These are phyloP conservation scores for Phylloscopus trochilus DNA, from an alignment of 2,113 vertebrate species.

Conservation along the genomic window DNA sequence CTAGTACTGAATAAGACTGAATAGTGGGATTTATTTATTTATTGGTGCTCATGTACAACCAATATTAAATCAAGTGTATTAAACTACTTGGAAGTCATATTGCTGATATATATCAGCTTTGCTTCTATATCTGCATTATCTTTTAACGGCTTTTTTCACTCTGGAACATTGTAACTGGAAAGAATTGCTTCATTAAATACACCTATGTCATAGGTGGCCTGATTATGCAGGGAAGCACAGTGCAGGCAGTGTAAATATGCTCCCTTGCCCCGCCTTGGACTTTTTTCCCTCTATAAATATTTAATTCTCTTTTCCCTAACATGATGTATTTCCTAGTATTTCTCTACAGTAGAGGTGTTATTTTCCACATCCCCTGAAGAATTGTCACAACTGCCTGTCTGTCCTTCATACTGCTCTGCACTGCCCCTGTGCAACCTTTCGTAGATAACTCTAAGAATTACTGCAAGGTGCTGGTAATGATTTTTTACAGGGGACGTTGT, in stretches of 20 bases:
- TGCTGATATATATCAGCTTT: neutral
- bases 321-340: neutral
- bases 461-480: neutral
- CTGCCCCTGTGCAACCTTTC: neutral
- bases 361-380: neutral
- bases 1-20: neutral
- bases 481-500: neutral
- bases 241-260: accelerated
- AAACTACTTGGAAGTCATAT: neutral
- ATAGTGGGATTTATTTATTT: neutral
- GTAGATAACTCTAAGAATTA: neutral
- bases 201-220: neutral
- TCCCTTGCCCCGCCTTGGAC: neutral
- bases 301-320: neutral
- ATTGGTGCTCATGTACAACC: neutral
- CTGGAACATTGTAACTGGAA: neutral
- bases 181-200: neutral
- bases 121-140: neutral
- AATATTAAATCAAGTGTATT: neutral
- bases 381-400: neutral
- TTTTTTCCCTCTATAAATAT: neutral
- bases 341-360: neutral
- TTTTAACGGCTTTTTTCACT: neutral
- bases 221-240: neutral
- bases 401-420: neutral